Base-by-base conservation (phyloP, 2,888 invertebrate genomes). In the Synanthedon formicaeformis region DNA sequence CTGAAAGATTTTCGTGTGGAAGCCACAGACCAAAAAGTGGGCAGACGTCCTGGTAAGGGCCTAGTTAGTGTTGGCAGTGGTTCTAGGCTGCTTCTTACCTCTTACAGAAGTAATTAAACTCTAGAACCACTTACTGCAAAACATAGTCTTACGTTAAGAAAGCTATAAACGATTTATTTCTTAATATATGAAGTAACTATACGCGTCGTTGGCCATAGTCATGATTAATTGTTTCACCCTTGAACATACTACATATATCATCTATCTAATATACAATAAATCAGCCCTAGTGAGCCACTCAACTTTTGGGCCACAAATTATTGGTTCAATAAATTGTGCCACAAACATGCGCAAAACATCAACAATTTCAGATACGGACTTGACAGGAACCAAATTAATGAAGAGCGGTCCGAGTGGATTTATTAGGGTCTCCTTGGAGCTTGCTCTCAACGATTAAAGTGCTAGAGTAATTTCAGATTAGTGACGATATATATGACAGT, bases 261-360 rank as follows among this genome's bases (percentile, higher is more conserved):
- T 45, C 45, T 45, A 45, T 45, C 45, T 45, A 45, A 45, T 45
- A 45, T 45, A 45, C 54, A 41, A 56, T 73, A 69, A 74, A 73
- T 75, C 69, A 75, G 67, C 65, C 60, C 60, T 57, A 49, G 49
- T 49, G 49, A 50, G 40, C 23, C 34, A 34, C 63, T 67, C 67
- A 75, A 76, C 72, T 75, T 75, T 72, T 62, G 66, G 64, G 58
- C 60, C 62, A 69, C 70, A 67, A 79, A 73, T 78, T 73, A 80
- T 79, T 73, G 76, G 71, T 58, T 64, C 75, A 73, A 81, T 80
- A 81, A 78, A 80, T 82, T 74, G 63, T 66, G 70, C 65, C 69
- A 68, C 69, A 73, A 77, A 76, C 78, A 75, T 75, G 73, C 69
- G 74, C 81, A 81, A 81, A 84, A 83, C 82, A 82, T 81, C 80